phyloP scores from a whole-genome alignment of 2,113 vertebrate genomes.

The Synodontis membranacea region DNA sequence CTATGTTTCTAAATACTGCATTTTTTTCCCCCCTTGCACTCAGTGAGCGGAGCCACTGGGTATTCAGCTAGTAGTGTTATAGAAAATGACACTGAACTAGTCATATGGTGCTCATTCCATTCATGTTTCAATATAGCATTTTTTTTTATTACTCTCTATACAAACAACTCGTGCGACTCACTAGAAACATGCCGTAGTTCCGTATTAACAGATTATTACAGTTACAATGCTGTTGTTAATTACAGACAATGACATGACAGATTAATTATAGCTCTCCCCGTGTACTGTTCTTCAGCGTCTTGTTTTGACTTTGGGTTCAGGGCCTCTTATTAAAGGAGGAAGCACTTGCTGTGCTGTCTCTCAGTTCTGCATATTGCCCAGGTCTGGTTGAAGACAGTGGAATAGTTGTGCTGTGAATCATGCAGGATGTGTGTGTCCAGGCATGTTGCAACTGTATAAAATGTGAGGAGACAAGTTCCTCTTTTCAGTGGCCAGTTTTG shows the following conservation, averaged over 20 bases:
- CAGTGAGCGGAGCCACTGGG: no score
- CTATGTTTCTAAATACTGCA: no score
- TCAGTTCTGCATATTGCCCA: slow-evolving; percentile 52
- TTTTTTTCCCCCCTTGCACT: no score
- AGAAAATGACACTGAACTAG: not conserved
- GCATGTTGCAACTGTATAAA: slow-evolving; percentile 58
- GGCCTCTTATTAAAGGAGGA: slow-evolving; percentile 7
- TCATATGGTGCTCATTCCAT: not conserved
- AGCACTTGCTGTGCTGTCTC: slow-evolving; percentile 24
- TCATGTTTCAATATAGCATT: not conserved
- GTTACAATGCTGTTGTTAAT: not conserved
- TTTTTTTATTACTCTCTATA: not conserved
- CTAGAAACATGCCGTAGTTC: no score
- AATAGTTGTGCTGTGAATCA: slow-evolving; percentile 59
- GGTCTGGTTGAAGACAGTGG: not conserved
- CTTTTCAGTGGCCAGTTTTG: slow-evolving; percentile 3
- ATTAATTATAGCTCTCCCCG: not conserved
- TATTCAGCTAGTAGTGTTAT: not conserved
- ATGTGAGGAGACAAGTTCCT: slow-evolving; percentile 33
- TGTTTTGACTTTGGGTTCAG: not conserved
- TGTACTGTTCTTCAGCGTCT: not conserved
- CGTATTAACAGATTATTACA: not conserved
- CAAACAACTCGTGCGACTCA: not conserved
- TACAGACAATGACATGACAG: not conserved
- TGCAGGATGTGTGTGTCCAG: slow-evolving; percentile 44